phyloP scores from a whole-genome alignment of 2,888 invertebrate species.

The Tiphia femorata region DNA sequence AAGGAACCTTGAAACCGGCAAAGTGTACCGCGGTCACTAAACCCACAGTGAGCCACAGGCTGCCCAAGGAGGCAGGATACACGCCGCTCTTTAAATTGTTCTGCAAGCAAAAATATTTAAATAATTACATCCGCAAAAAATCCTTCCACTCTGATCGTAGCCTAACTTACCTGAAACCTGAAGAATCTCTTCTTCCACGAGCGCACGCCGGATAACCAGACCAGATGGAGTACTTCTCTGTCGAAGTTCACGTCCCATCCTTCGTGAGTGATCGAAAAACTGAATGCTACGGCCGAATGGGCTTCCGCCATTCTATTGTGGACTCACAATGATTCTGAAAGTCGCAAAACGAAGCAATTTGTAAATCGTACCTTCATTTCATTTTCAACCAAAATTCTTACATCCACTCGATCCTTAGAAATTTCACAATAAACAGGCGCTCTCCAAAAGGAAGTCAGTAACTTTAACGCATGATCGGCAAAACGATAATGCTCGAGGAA shows the following conservation, averaged over 20 bases:
- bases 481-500: neutral
- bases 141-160: no score
- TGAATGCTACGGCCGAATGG: slow-evolving; percentile 97
- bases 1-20: slow-evolving; percentile 84
- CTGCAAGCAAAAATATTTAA: slow-evolving; percentile 71
- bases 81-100: slow-evolving; percentile 96
- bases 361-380: no score
- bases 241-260: slow-evolving; percentile 99
- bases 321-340: slow-evolving; percentile 2
- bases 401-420: no score
- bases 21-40: slow-evolving; percentile 85
- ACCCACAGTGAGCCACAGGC: slow-evolving; percentile 86
- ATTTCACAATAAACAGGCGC: no score
- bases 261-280: slow-evolving; percentile 97
- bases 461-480: neutral
- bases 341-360: no score
- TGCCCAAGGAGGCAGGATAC: slow-evolving; percentile 94
- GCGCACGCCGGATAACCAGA: slow-evolving; percentile 94
- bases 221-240: slow-evolving; percentile 93
- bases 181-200: slow-evolving; percentile 96
- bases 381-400: no score
- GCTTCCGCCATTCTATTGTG: slow-evolving; percentile 91
- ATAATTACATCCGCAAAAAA: neutral
- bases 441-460: neutral
- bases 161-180: slow-evolving; percentile 91